These are phyloP conservation scores for Calameuta filiformis DNA, from an alignment of 2,888 invertebrate species.

Conservation along the genomic window DNA sequence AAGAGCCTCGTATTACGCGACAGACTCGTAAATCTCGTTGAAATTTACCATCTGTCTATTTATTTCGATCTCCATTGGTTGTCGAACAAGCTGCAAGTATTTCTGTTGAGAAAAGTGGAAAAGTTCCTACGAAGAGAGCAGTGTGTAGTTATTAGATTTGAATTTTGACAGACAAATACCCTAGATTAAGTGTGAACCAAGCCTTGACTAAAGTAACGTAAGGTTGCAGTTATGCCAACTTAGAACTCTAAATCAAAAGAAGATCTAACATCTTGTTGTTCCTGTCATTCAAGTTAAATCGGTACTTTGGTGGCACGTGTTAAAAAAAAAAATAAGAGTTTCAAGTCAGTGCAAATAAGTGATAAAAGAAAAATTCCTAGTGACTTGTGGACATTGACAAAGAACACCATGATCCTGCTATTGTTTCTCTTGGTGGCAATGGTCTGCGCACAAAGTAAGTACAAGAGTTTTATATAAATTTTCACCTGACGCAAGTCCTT, in stretches of 20 bases:
- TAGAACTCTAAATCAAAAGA: neutral
- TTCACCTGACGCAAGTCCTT: no score
- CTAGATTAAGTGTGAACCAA: neutral
- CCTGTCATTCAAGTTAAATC: neutral
- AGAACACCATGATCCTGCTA: slow-evolving; percentile 16
- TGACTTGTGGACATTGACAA: slow-evolving; percentile 1
- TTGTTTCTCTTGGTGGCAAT: slow-evolving; percentile 22
- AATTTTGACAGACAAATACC: neutral
- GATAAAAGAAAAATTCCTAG: neutral
- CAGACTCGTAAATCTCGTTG: neutral
- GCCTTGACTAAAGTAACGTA: neutral
- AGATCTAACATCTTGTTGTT: neutral
- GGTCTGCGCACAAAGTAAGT: slow-evolving; percentile 37
- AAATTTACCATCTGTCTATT: neutral
- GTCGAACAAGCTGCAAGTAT: neutral
- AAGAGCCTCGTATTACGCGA: neutral
- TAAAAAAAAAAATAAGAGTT: neutral
- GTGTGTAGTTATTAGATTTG: neutral
- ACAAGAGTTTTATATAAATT: neutral
- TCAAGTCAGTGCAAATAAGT: neutral
- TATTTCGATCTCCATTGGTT: neutral
- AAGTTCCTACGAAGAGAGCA: neutral
- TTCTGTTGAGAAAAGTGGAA: neutral
- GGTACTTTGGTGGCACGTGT: neutral
- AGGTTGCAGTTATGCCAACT: neutral